phyloP scores from a whole-genome alignment of 92 coral and sea anemone species.

The Nematostella vectensis region DNA sequence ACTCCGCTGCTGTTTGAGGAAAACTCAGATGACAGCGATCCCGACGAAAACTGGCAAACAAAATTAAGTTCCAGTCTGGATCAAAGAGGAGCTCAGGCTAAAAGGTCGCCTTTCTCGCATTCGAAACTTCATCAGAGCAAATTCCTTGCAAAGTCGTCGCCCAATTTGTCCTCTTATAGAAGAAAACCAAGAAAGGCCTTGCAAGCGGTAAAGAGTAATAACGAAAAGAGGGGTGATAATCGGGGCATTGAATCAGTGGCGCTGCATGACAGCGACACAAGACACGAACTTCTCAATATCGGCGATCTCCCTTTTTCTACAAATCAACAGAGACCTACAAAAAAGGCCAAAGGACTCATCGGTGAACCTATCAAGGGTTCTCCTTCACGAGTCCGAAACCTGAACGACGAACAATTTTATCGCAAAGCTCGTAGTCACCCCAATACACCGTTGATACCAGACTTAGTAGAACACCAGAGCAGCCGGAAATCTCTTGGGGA shows the following conservation, averaged over 20 bases:
- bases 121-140: constrained; percentile 33
- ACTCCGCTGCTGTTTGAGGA: neutral
- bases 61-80: neutral
- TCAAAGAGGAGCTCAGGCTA: neutral
- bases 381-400: no score
- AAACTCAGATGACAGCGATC: neutral
- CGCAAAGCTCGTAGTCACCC: constrained; percentile 1
- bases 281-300: no score
- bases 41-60: neutral
- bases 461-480: neutral
- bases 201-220: neutral
- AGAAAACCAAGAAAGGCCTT: constrained; percentile 9
- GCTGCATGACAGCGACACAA: no score
- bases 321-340: no score
- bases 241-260: no score
- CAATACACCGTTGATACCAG: neutral
- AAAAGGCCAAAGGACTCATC: no score
- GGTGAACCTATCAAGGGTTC: no score
- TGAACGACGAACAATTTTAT: no score
- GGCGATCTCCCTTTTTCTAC: no score
- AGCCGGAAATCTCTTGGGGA: constrained; percentile 42
- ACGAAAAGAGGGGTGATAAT: no score
- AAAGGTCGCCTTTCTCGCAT: no score
- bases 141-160: constrained; percentile 51
- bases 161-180: constrained; percentile 31